Conservation (phyloP, 2,113 vertebrate species). For the Marmota monax region DNA sequence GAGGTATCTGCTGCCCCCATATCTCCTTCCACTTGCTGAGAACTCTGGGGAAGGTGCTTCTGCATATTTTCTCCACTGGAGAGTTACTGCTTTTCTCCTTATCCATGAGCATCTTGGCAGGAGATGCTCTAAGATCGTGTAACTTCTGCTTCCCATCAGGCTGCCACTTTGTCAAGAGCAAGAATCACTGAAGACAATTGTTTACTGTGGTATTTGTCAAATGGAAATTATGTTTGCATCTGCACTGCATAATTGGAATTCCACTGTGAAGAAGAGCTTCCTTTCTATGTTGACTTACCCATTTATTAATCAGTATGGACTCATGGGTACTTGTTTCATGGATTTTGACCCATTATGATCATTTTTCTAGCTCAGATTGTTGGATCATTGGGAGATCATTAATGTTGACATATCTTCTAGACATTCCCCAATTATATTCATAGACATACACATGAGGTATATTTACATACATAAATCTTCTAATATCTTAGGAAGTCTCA, state of each 20-base stretch:
- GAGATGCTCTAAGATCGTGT: conserved; percentile 18
- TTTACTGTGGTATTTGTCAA: neutral
- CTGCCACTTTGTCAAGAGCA: neutral
- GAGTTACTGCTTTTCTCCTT: neutral
- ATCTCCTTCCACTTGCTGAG: neutral
- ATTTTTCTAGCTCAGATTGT: conserved; percentile 36
- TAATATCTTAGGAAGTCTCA: neutral
- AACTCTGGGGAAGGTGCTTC: neutral
- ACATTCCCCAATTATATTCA: neutral
- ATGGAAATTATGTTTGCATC: neutral
- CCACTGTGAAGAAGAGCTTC: neutral
- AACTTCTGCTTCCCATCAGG: neutral
- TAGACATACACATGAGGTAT: too few species aligned
- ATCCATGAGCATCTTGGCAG: neutral
- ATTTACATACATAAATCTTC: too few species aligned
- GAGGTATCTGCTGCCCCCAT: rapidly evolving
- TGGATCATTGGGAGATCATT: neutral
- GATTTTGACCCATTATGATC: neutral
- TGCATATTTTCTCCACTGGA: neutral
- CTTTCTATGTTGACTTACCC: neutral
- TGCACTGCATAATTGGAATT: neutral
- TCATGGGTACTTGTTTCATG: neutral
- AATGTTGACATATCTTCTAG: neutral
- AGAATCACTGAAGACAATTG: neutral
- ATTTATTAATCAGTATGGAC: neutral